Conservation (phyloP, 2,797 vertebrate species). For the Cetoscarus ocellatus region DNA sequence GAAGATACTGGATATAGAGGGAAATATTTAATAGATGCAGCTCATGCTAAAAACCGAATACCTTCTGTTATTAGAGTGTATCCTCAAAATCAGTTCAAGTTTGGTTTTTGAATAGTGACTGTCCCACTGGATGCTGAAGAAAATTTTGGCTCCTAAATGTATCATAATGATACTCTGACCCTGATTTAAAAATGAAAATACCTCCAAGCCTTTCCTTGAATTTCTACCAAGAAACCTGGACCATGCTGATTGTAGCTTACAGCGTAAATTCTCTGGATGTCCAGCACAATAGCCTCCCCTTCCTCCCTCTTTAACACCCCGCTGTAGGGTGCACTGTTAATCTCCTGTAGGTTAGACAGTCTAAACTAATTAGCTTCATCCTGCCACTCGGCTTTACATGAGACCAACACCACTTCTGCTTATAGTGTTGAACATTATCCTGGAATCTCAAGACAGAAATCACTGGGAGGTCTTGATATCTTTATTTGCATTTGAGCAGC, state of each 20-base stretch:
- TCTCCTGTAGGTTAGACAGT: constrained; percentile 22
- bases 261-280: constrained; percentile 1
- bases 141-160: too few species aligned
- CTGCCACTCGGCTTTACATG: constrained; percentile 7
- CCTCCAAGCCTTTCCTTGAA: neutral
- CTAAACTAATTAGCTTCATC: constrained; percentile 43
- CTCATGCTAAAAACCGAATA: too few species aligned
- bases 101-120: too few species aligned
- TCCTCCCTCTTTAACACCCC: constrained; percentile 4
- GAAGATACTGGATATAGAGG: too few species aligned
- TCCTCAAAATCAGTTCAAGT: too few species aligned
- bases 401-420: constrained; percentile 4
- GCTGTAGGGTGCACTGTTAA: constrained; percentile 23
- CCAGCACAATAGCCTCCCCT: neutral
- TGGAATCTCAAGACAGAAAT: neutral
- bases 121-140: too few species aligned
- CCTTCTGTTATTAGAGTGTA: too few species aligned
- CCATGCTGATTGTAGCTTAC: neutral
- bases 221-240: neutral
- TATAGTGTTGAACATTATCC: constrained; percentile 3
- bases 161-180: too few species aligned
- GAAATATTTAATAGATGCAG: too few species aligned
- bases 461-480: neutral
- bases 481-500: too few species aligned
- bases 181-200: too few species aligned